Conservation (phyloP, 2,113 vertebrate genomes). For the Vicugna pacos region DNA sequence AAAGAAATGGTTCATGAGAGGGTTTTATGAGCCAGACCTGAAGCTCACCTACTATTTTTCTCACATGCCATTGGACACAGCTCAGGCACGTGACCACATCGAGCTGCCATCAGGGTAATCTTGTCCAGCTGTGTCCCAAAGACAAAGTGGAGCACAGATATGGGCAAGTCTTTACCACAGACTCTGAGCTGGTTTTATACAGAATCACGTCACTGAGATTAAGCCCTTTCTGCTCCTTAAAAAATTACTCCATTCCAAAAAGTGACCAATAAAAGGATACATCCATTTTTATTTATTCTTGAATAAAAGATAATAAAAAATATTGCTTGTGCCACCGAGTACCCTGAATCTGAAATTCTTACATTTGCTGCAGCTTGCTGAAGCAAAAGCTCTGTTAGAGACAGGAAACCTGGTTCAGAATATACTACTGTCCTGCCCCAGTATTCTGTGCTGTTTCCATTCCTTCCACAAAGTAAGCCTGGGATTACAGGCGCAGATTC, state of each 20-base stretch:
- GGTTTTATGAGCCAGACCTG: background rate
- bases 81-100: background rate
- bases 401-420: slow-evolving; percentile 81
- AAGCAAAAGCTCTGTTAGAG: slow-evolving; percentile 82
- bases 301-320: slow-evolving; percentile 19
- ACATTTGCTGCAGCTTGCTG: slow-evolving; percentile 71
- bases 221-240: background rate
- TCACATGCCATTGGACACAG: background rate
- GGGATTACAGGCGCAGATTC: slow-evolving; percentile 71
- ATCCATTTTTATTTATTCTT: slow-evolving; percentile 43
- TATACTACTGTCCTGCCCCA: slow-evolving; percentile 78
- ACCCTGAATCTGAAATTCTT: slow-evolving; percentile 65
- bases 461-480: slow-evolving; percentile 69
- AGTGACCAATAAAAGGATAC: background rate
- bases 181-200: background rate
- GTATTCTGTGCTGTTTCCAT: slow-evolving; percentile 85
- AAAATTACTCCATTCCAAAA: slow-evolving; percentile 40
- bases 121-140: background rate
- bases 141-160: background rate
- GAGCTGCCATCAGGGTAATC: background rate
- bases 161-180: background rate
- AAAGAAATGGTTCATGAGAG: background rate
- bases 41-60: background rate
- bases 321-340: background rate
- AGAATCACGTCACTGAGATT: slow-evolving; percentile 20